Evolutionary conservation across 2,113 vertebrate genomes (phyloP), one percentile per base, ranked within the genome.

Genomic region (Xiphophorus hellerii): DNA sequence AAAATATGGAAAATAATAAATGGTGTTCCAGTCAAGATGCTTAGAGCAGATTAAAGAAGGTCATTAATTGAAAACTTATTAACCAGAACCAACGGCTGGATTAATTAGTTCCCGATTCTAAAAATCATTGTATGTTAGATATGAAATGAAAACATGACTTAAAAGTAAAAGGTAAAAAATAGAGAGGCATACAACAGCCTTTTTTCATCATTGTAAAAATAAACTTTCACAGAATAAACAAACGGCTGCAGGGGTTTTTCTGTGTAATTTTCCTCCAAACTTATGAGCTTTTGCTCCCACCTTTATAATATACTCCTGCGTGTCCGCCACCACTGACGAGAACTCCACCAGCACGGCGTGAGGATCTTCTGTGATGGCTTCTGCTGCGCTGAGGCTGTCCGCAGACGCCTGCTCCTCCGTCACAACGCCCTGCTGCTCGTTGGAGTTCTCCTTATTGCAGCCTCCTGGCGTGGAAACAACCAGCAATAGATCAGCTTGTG

Each of bases 271-370:
- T 44, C 15, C 44, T 15, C 4, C 5, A 14, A 48, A 48, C 44
- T 20, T 20, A 48, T 48, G 44, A 20, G 44, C 15, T 20, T 27
- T 20, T 35, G 30, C 33, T 73, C 86, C 81, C 85, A 99, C 98
- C 95, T 98, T 96, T 0, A 99, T 98, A 81, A 99, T 99, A 87
- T 99, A 99, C 72, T 99, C 98, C 93, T 99, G 98, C 17, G 98
- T 99, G 84, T 99, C 97, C 0, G 98, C 98, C 89, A 99, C 98
- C 85, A 99, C 95, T 0, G 98, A 99, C 0, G 98, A 99, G 54
- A 99, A 99, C 91, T 99, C 98, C 5, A 99, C 98, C 90, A 99
- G 86, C 12, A 99, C 95, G 0, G 97, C 96, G 12, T 97, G 97
- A 1, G 97, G 97, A 71, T 99, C 97, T 9, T 99, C 97, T 0